These are phyloP conservation scores for Leucozona laternaria DNA, from an alignment of 2,888 invertebrate genomes.

Conservation along the genomic window DNA sequence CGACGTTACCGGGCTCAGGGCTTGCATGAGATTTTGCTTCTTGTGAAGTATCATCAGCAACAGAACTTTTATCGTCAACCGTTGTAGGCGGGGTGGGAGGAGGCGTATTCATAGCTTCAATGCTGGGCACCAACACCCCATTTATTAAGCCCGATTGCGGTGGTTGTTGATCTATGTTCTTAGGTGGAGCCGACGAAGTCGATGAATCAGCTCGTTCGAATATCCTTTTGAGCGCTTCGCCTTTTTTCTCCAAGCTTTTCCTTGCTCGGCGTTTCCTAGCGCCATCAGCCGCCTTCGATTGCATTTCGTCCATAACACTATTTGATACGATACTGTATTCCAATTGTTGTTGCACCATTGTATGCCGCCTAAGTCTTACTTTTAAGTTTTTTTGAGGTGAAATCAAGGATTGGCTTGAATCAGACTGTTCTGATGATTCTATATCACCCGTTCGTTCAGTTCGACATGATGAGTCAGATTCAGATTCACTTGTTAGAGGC, in stretches of 20 bases:
- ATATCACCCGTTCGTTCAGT: background rate
- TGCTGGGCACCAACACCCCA: conserved; percentile 30
- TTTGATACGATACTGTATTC: conserved; percentile 11
- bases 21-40: conserved; percentile 28
- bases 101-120: conserved; percentile 60
- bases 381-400: background rate
- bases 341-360: background rate
- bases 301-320: background rate
- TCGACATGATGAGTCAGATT: conserved; percentile 17
- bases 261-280: conserved; percentile 22
- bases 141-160: conserved; percentile 40
- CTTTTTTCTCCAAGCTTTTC: conserved; percentile 34
- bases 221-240: conserved; percentile 24
- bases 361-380: background rate
- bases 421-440: conserved; percentile 18
- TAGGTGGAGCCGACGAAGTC: background rate
- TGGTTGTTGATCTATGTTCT: conserved; percentile 4
- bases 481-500: conserved; percentile 27
- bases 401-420: background rate
- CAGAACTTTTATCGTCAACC: conserved; percentile 18
- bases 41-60: conserved; percentile 13
- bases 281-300: conserved; percentile 2
- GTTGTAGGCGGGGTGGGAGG: conserved; percentile 60
- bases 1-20: background rate
- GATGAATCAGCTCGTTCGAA: conserved; percentile 38